Evolutionary conservation across 1,140 invertebrate species (phyloP).

Genomic region (Drosophila hydei): DNA sequence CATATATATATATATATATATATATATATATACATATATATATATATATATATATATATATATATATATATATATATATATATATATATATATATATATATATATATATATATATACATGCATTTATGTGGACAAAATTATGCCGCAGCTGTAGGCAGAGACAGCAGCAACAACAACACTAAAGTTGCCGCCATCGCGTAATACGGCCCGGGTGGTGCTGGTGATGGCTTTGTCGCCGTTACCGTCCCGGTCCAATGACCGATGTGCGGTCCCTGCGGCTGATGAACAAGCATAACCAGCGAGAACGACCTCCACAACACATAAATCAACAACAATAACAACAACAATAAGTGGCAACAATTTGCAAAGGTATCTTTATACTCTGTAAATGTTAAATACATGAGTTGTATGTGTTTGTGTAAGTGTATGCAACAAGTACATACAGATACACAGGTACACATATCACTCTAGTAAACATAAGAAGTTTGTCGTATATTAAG

Average conservation of each 20-base stretch:
- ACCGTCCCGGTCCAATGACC: conserved; percentile 73
- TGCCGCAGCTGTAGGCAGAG: conserved; percentile 42
- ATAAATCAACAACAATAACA: conserved; percentile 47
- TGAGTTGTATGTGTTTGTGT: not conserved
- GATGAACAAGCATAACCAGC: conserved; percentile 71
- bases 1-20: too few species aligned
- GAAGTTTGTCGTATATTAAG: too few species aligned
- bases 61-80: conserved; percentile 23
- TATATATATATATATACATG: conserved; percentile 18
- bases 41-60: conserved; percentile 16
- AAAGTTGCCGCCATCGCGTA: conserved; percentile 56
- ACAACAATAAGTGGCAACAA: conserved; percentile 37
- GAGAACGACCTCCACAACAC: conserved; percentile 75
- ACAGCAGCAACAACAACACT: conserved; percentile 39
- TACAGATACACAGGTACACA: too few species aligned
- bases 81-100: conserved; percentile 20
- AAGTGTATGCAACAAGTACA: too few species aligned
- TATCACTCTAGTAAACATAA: too few species aligned
- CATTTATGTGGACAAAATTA: conserved; percentile 23
- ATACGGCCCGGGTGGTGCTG: conserved; percentile 62
- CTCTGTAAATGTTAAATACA: not conserved
- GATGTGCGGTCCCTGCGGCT: conserved; percentile 55
- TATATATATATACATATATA: conserved; percentile 13
- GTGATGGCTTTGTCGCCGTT: conserved; percentile 33
- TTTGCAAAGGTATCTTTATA: conserved; percentile 60